These are phyloP conservation scores for Chaenodraco wilsoni DNA, from an alignment of 2,797 vertebrate species.

Conservation along the genomic window DNA sequence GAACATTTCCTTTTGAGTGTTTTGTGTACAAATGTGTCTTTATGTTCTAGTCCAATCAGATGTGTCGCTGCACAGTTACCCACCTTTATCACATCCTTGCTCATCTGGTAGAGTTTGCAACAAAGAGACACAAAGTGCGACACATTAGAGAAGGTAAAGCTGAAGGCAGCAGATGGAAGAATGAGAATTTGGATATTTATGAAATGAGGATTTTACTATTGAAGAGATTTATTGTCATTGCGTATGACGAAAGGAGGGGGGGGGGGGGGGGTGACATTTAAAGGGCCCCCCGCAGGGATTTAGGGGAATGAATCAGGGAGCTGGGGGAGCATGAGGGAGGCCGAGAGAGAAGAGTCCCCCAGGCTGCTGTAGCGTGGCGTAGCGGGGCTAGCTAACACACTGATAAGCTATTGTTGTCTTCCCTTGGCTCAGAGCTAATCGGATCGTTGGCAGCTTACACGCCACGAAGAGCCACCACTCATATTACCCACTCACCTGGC, in stretches of 20 bases:
- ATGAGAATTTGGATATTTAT: neutral
- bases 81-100: constrained; percentile 97
- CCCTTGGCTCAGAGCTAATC: constrained; percentile 70
- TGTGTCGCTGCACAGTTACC: constrained; percentile 66
- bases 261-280: neutral
- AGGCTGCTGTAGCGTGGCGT: constrained; percentile 31
- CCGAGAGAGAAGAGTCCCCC: constrained; percentile 41
- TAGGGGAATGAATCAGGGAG: constrained; percentile 56
- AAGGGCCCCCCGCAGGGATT: constrained; percentile 42
- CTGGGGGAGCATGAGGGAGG: constrained; percentile 42
- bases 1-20: constrained; percentile 5
- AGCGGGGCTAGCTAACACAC: constrained; percentile 60
- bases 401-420: constrained; percentile 75
- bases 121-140: constrained; percentile 62
- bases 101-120: constrained; percentile 88
- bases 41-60: neutral
- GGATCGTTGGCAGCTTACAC: constrained; percentile 70
- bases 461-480: no score
- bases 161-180: constrained; percentile 7
- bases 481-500: constrained; percentile 64
- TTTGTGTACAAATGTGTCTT: constrained; percentile 28
- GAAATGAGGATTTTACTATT: constrained; percentile 20
- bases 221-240: neutral
- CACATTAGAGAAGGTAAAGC: constrained; percentile 14
- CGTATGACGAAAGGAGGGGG: constrained; percentile 25